Evolutionary conservation across 37 sponge, comb jelly and placozoan genomes (phyloP), one percentile per base, ranked within the genome.

Genomic region (Ephydatia muelleri): DNA sequence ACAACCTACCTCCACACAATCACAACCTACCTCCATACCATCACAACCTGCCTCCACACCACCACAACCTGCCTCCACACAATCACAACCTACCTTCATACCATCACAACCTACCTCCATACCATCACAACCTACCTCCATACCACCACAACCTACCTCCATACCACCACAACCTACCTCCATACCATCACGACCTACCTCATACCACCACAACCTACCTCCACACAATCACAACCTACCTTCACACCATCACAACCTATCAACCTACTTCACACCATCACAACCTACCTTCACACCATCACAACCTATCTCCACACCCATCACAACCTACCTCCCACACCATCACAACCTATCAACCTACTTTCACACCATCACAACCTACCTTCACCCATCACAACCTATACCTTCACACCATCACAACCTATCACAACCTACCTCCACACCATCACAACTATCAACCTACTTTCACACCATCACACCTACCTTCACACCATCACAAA

Each of bases 391-490:
- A 19, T 57, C 57, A 5, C n/a, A n/a, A n/a, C n/a, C n/a, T n/a
- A n/a, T n/a, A n/a, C 92, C 93, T 11, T 5, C 57, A 57, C 57
- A 11, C 57, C 57, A 57, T 57, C 57, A 13, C 57, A 57, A 16
- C 57, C 9, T 21, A 43, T 43, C 6, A 43, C 8, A 8, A 43
- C 47, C 57, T 57, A 19, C 57, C 6, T 11, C 0, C 57, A 16
- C 16, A 11, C 57, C 57, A 57, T 57, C 57, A 13, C 57, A 57
- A 16, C 57, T 91, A 93, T 57, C 90, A 90, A 38, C 96, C 91
- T 13, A 57, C 57, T 1, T 57, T 5, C 57, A 16, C 16, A 57
- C 57, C 57, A 43, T 43, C 47, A 43, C 47, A 43, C 8, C 57
- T 57, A 19, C 57, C 57, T 43, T 4, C 57, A 16, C 57, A 57